phyloP scores from a whole-genome alignment of 1,140 invertebrate species.

The Chionoecetes opilio region DNA sequence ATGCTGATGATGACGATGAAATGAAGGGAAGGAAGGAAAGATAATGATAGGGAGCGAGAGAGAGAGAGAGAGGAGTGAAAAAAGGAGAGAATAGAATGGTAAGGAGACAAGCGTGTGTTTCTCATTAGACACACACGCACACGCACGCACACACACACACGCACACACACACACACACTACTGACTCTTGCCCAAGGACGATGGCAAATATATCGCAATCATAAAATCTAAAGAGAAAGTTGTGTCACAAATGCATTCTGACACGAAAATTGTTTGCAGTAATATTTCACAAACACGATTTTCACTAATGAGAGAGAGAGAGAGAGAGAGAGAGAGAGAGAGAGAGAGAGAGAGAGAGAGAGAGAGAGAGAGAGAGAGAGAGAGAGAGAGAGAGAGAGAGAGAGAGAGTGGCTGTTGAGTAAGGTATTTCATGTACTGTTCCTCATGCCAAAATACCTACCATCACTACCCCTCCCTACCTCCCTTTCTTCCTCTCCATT shows the following conservation, averaged over 20 bases:
- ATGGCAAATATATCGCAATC: neutral
- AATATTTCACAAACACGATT: too few relatives aligned
- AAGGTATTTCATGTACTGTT: too few relatives aligned
- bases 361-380: too few relatives aligned
- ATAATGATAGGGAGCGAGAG: neutral
- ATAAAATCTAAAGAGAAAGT: neutral
- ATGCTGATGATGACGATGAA: too few relatives aligned
- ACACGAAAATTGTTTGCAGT: neutral
- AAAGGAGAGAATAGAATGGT: neutral
- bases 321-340: too few relatives aligned
- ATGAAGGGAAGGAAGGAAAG: too few relatives aligned
- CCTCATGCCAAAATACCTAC: too few relatives aligned
- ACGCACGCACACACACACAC: neutral
- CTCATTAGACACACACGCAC: neutral
- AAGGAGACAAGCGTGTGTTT: neutral
- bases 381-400: too few relatives aligned
- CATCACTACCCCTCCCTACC: neutral
- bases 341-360: too few relatives aligned
- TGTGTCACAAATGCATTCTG: neutral
- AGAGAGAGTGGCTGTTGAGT: too few relatives aligned
- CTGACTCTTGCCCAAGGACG: neutral
- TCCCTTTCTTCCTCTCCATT: neutral
- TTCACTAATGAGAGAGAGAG: too few relatives aligned
- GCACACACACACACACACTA: neutral
- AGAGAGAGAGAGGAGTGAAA: neutral